phyloP scores from a whole-genome alignment of 2,888 invertebrate genomes.

The Eucera pruinosa region DNA sequence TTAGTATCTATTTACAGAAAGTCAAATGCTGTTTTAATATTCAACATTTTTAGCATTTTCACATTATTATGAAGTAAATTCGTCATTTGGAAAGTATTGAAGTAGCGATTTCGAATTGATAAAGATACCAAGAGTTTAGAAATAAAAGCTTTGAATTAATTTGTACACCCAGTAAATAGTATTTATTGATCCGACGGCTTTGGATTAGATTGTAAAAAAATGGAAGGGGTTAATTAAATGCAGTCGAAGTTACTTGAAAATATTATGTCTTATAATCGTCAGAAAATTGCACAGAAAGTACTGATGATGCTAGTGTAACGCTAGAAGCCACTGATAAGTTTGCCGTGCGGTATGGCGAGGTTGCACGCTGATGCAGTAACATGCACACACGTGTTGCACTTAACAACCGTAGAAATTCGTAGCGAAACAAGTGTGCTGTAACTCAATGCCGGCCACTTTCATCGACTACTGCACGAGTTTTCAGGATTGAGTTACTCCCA shows the following conservation, averaged over 20 bases:
- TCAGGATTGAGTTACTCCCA: slow-evolving; percentile 45
- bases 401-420: slow-evolving; percentile 41
- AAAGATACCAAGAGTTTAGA: too few species aligned
- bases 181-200: too few species aligned
- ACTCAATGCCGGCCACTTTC: slow-evolving; percentile 44
- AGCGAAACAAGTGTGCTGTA: slow-evolving; percentile 53
- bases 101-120: too few species aligned
- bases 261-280: background rate
- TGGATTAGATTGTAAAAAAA: too few species aligned
- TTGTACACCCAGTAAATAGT: too few species aligned
- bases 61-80: too few species aligned
- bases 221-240: background rate
- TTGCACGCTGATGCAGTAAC: slow-evolving; percentile 11
- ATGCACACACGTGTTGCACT: slow-evolving; percentile 18
- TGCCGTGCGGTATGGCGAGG: background rate
- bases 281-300: background rate
- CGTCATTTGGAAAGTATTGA: too few species aligned
- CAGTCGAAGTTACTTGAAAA: background rate
- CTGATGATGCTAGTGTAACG: slow-evolving; percentile 5
- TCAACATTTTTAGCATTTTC: too few species aligned
- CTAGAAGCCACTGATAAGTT: slow-evolving; percentile 8
- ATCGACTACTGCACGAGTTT: slow-evolving; percentile 33
- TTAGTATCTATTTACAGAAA: too few species aligned
- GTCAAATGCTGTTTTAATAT: too few species aligned
- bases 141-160: too few species aligned